phyloP scores from a whole-genome alignment of 64 coral and sea anemone species.

The Catalaphyllia jardinei region DNA sequence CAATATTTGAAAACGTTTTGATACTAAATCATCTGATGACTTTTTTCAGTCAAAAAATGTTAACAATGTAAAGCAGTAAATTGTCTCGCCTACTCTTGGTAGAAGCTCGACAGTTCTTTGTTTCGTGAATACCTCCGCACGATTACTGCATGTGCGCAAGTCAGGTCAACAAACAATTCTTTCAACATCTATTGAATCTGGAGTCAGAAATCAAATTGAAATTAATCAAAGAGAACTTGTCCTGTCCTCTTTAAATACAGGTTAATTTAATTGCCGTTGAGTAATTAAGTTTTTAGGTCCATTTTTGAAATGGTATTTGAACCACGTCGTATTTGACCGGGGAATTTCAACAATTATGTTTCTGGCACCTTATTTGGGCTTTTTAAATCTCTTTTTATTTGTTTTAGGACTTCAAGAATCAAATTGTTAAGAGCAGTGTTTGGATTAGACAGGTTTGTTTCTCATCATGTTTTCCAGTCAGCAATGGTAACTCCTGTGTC shows the following conservation, averaged over 20 bases:
- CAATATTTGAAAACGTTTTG: neutral
- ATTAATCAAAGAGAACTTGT: too few species aligned
- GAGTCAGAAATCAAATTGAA: too few species aligned
- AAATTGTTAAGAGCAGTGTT: conserved; percentile 73
- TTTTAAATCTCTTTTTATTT: too few species aligned
- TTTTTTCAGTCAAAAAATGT: neutral
- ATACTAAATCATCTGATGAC: neutral
- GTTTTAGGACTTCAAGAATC: conserved; percentile 80
- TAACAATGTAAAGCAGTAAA: neutral
- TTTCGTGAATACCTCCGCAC: too few species aligned
- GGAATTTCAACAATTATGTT: neutral
- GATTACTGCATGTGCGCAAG: too few species aligned
- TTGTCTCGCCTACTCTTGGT: neutral
- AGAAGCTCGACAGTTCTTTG: neutral
- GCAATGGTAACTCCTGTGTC: too few species aligned
- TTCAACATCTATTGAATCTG: too few species aligned
- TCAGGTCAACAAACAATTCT: too few species aligned
- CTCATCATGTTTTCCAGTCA: neutral
- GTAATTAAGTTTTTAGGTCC: too few species aligned
- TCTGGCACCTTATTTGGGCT: neutral
- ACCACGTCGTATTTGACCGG: neutral
- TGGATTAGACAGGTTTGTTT: conserved; percentile 73
- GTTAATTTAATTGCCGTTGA: too few species aligned
- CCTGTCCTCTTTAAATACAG: too few species aligned
- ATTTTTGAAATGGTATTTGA: too few species aligned